Evolutionary conservation across 2,888 invertebrate species (phyloP).

Genomic region (Candidula unifasciata): DNA sequence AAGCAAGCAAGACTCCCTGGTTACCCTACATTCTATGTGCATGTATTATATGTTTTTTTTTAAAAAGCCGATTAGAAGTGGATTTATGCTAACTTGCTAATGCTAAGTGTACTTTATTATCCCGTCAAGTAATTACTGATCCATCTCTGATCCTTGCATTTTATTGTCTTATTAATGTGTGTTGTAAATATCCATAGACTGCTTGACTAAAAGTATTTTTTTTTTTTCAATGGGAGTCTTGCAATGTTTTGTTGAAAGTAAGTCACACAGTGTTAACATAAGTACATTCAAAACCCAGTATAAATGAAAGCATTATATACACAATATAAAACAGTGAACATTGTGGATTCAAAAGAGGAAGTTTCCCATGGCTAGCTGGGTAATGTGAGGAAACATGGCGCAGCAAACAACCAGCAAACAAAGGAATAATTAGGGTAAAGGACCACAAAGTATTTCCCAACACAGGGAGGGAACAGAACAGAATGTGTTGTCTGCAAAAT

Average conservation of each 20-base stretch:
- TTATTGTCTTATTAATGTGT: too few species aligned
- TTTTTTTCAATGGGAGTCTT: not conserved
- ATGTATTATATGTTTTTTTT: too few species aligned
- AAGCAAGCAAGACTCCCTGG: too few species aligned
- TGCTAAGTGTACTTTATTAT: too few species aligned
- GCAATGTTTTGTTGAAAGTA: not conserved
- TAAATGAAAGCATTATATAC: not conserved
- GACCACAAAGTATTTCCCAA: not conserved
- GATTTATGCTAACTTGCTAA: too few species aligned
- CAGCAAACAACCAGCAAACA: not conserved
- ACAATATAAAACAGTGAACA: not conserved
- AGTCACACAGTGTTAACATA: not conserved
- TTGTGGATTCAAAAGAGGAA: slow-evolving; percentile 16
- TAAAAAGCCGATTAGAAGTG: too few species aligned
- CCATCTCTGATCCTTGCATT: too few species aligned
- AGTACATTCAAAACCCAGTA: not conserved
- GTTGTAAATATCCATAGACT: too few species aligned
- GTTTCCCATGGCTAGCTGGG: not conserved
- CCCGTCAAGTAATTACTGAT: too few species aligned
- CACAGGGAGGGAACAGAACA: too few species aligned
- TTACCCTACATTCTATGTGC: too few species aligned
- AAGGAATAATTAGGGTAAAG: not conserved
- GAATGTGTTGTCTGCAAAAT: slow-evolving; percentile 23
- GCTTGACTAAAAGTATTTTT: too few species aligned
- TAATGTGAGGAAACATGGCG: not conserved